phyloP scores from a whole-genome alignment of 2,888 invertebrate genomes.

The Chydorus sphaericus region DNA sequence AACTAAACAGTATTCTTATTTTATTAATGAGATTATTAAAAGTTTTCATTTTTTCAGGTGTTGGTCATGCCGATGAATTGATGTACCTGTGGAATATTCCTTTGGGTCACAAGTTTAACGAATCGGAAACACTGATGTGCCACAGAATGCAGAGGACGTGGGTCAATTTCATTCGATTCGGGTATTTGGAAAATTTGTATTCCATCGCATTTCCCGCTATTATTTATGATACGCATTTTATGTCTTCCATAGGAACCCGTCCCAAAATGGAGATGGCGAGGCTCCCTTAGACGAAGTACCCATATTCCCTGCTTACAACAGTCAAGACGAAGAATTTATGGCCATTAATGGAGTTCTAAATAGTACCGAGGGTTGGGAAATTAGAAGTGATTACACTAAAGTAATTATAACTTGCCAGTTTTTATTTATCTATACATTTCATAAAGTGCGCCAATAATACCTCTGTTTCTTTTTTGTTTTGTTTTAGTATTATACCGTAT shows the following conservation, averaged over 20 bases:
- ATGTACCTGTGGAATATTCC: slow-evolving; percentile 17
- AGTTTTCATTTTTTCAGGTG: not conserved
- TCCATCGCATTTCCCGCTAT: not conserved
- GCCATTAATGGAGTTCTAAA: not conserved
- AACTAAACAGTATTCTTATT: slow-evolving; percentile 7
- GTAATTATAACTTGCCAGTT: not conserved
- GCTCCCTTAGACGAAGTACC: not conserved
- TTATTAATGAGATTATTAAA: too few relatives aligned
- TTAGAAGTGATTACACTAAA: not conserved
- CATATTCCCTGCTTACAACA: slow-evolving; percentile 2
- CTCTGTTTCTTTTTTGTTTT: not conserved
- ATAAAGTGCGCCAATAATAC: not conserved
- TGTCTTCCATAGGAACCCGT: not conserved
- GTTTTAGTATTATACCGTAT: not conserved
- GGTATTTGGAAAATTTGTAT: slow-evolving; percentile 22
- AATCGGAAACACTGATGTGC: slow-evolving; percentile 28
- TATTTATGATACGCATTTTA: not conserved
- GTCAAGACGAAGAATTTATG: not conserved
- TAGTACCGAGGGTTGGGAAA: not conserved
- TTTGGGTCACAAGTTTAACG: not conserved
- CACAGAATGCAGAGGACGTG: slow-evolving; percentile 33
- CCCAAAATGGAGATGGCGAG: not conserved
- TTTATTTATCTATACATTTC: too few relatives aligned
- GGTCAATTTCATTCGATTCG: slow-evolving; percentile 31
- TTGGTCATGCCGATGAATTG: slow-evolving; percentile 4